A percentile compares a stretch with the other conserved stretches of the same genome.
Conservation (phyloP, 2,888 invertebrate genomes). For the Parnassius orleans region DNA sequence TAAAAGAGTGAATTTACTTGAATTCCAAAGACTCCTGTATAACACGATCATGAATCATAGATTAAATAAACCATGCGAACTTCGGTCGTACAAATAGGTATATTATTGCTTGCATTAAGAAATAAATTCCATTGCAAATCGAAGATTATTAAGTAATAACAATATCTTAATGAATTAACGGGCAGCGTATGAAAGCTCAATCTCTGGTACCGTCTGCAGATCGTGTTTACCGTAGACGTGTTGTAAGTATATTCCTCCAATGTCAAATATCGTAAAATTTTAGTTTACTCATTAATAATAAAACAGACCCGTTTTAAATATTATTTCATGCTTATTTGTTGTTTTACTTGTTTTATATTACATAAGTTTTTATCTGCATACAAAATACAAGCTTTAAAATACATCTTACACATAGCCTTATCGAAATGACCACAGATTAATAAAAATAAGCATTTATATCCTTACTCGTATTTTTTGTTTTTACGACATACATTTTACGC, state of each 20-base stretch:
- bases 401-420: too few species aligned
- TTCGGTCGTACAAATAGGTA: slow-evolving; percentile 14
- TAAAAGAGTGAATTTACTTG: slow-evolving; percentile 15
- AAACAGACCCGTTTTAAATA: neutral
- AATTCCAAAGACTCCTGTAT: slow-evolving; percentile 7
- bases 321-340: neutral
- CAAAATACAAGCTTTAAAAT: too few species aligned
- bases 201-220: slow-evolving; percentile 1
- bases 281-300: neutral
- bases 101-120: slow-evolving; percentile 26
- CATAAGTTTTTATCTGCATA: too few species aligned
- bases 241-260: slow-evolving; percentile 4
- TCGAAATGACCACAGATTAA: too few species aligned
- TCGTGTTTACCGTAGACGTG: slow-evolving; percentile 1
- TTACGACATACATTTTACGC: slow-evolving; percentile 13
- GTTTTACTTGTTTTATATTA: neutral
- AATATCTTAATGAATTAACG: slow-evolving; percentile 27
- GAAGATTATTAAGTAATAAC: slow-evolving; percentile 29
- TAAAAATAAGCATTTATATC: too few species aligned
- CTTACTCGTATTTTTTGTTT: too few species aligned
- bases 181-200: slow-evolving; percentile 8
- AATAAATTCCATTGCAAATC: slow-evolving; percentile 24
- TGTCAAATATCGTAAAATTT: slow-evolving; percentile 7
- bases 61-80: slow-evolving; percentile 15
- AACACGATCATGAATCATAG: slow-evolving; percentile 23